These are phyloP conservation scores for Apis cerana DNA, from an alignment of 1,140 invertebrate genomes.

Conservation along the genomic window DNA sequence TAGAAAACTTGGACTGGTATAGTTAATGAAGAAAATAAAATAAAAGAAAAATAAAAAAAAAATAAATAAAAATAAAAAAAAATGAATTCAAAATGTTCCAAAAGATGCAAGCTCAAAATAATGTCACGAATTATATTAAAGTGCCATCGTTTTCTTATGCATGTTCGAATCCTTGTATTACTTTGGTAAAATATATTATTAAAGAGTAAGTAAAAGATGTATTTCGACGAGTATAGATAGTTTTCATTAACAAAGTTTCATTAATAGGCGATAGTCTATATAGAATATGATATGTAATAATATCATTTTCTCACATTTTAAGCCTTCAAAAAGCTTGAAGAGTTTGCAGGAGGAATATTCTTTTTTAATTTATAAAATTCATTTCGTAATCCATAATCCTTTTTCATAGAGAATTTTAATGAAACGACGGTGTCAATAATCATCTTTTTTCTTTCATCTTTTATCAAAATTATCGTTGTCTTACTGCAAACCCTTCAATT, in stretches of 20 bases:
- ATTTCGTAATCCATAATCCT: not conserved
- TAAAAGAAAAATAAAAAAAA: conserved; percentile 23
- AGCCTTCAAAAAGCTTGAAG: not conserved
- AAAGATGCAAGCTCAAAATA: conserved; percentile 59
- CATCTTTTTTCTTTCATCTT: not conserved
- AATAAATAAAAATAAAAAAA: conserved; percentile 41
- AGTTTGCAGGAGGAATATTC: not conserved
- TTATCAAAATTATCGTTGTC: not conserved
- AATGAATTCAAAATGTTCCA: conserved; percentile 36
- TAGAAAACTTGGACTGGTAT: conserved; percentile 26
- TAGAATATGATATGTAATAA: conserved; percentile 6
- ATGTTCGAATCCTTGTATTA: conserved; percentile 60
- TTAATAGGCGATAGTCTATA: conserved; percentile 2
- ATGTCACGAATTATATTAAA: conserved; percentile 64
- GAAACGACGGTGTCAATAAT: not conserved
- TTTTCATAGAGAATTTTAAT: not conserved
- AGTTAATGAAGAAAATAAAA: conserved; percentile 37
- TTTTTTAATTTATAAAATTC: not conserved
- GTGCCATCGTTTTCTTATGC: conserved; percentile 61
- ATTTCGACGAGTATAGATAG: conserved; percentile 28
- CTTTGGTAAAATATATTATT: conserved; percentile 48
- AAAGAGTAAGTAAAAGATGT: conserved; percentile 28
- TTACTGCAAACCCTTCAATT: conserved; percentile 12
- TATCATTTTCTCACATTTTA: conserved; percentile 16
- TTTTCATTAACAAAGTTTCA: conserved; percentile 21